These are phyloP conservation scores for Alces alces DNA, from an alignment of 2,113 vertebrate species.

Conservation along the genomic window DNA sequence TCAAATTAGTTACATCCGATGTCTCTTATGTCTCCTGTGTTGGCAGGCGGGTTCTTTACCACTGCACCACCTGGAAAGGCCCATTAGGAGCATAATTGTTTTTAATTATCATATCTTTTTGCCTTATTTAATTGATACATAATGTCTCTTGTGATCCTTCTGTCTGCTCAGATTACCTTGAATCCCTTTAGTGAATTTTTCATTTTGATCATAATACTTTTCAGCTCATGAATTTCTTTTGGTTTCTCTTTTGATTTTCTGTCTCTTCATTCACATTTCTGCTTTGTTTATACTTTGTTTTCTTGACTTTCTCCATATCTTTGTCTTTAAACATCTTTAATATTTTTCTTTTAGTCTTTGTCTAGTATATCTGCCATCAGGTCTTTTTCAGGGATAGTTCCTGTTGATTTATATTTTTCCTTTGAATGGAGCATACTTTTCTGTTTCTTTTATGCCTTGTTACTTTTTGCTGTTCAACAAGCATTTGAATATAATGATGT, in stretches of 20 bases:
- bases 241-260: not conserved
- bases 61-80: not conserved
- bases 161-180: not conserved
- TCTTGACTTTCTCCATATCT: not conserved
- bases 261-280: not conserved
- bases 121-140: not conserved
- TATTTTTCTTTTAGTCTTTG: not conserved
- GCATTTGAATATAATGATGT: not conserved
- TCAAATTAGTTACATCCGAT: not conserved
- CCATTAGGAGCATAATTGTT: not conserved
- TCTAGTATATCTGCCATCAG: not conserved
- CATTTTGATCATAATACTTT: not conserved
- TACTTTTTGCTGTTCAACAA: not conserved
- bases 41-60: not conserved
- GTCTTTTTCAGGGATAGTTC: not conserved
- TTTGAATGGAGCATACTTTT: not conserved
- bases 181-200: not conserved
- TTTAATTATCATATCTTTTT: not conserved
- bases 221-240: no score
- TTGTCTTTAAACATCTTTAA: not conserved
- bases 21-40: not conserved
- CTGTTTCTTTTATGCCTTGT: not conserved
- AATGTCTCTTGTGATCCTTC: not conserved
- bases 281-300: not conserved
- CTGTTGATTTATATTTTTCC: not conserved